Conservation (phyloP, 1,140 invertebrate species). For the Euborellia annulipes region DNA sequence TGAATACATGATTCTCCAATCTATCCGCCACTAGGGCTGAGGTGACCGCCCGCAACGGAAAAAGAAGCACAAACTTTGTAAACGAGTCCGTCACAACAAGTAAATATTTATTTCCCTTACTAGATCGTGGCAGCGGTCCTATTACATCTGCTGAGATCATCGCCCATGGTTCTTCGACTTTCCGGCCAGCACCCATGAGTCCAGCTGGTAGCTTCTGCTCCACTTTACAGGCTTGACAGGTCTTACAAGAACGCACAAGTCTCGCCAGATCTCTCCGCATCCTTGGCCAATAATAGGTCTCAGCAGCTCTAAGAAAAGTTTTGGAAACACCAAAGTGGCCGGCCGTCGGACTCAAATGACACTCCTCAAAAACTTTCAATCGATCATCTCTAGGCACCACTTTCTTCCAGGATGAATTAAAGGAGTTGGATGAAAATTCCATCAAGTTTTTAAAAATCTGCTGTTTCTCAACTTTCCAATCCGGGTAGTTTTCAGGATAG, state of each 20-base stretch:
- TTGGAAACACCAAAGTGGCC: constrained; percentile 23
- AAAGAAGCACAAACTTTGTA: background rate
- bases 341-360: constrained; percentile 14
- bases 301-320: constrained; percentile 14
- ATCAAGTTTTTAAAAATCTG: too few relatives aligned
- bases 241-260: too few relatives aligned
- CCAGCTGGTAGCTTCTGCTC: background rate
- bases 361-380: constrained; percentile 13
- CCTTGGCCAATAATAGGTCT: constrained; percentile 21
- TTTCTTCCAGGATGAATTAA: too few relatives aligned
- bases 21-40: background rate
- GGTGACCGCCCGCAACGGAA: background rate
- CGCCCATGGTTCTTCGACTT: background rate
- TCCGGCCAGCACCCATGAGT: background rate
- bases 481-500: too few relatives aligned
- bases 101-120: background rate
- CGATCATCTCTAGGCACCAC: constrained; percentile 14
- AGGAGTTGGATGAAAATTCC: too few relatives aligned
- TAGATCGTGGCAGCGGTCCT: background rate
- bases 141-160: background rate
- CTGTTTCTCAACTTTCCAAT: too few relatives aligned
- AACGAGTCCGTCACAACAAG: background rate
- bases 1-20: background rate
- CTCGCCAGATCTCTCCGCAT: constrained; percentile 16
- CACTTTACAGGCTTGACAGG: background rate